These are phyloP conservation scores for Oophaga pumilio DNA, from an alignment of 2,113 vertebrate genomes.

Conservation along the genomic window DNA sequence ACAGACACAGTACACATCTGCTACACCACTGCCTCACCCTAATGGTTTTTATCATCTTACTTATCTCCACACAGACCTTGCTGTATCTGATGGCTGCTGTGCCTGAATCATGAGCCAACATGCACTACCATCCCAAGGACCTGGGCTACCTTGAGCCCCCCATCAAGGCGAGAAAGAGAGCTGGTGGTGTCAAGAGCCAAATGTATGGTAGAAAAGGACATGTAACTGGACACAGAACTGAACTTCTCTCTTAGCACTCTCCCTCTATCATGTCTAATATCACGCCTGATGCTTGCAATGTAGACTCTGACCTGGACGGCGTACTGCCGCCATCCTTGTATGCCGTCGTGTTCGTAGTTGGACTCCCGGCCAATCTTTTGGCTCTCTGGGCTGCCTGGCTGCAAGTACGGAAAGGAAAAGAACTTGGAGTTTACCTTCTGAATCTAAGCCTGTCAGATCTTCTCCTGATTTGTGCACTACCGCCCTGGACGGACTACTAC, in stretches of 20 bases:
- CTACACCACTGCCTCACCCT: too few species aligned
- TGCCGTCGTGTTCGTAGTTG: conserved; percentile 84
- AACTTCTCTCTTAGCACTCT: background rate
- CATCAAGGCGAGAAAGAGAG: background rate
- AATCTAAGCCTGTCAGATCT: conserved; percentile 90
- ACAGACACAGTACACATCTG: too few species aligned
- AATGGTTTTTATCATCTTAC: background rate
- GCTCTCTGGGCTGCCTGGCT: conserved; percentile 88
- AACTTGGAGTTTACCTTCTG: conserved; percentile 88
- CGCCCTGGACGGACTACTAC: conserved; percentile 91
- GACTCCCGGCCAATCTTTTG: conserved; percentile 88
- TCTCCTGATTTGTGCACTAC: conserved; percentile 86
- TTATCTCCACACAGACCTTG: conserved; percentile 1
- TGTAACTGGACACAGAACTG: background rate
- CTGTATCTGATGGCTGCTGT: background rate
- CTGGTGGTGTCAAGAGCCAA: background rate
- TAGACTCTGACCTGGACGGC: conserved; percentile 87
- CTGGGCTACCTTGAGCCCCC: background rate
- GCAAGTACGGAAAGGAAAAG: conserved; percentile 86
- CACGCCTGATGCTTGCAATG: conserved; percentile 72
- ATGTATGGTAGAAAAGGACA: background rate
- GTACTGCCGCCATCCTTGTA: conserved; percentile 89
- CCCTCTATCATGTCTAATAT: conserved; percentile 34
- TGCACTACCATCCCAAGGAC: background rate
- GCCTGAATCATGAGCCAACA: conserved; percentile 23